phyloP scores from a whole-genome alignment of 2,888 invertebrate genomes.

The Margaritifera margaritifera region DNA sequence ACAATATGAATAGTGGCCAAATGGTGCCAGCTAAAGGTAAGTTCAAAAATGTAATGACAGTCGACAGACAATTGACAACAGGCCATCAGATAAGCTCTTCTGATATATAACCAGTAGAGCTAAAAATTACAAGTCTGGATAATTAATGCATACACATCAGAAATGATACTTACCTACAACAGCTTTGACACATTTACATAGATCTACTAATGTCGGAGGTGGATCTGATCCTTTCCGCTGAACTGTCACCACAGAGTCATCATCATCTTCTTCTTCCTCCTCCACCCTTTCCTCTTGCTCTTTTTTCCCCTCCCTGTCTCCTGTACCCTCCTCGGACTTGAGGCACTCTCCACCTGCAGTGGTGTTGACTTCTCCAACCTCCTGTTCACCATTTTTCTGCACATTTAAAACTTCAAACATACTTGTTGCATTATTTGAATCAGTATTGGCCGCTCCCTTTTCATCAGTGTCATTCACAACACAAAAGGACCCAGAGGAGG shows the following conservation, averaged over 20 bases:
- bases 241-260: slow-evolving; percentile 60
- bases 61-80: no score
- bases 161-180: slow-evolving; percentile 59
- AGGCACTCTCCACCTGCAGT: slow-evolving; percentile 13
- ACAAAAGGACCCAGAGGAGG: slow-evolving; percentile 56
- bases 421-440: slow-evolving; percentile 17
- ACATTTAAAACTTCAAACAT: slow-evolving; percentile 35
- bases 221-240: slow-evolving; percentile 48
- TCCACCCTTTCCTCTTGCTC: slow-evolving; percentile 34
- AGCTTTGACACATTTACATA: slow-evolving; percentile 61
- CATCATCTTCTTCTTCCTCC: slow-evolving; percentile 47
- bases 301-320: slow-evolving; percentile 12
- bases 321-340: slow-evolving; percentile 9
- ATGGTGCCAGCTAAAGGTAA: no score
- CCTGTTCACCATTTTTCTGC: slow-evolving; percentile 18
- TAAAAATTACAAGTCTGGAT: background rate
- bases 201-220: slow-evolving; percentile 45
- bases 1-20: no score
- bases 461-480: slow-evolving; percentile 52
- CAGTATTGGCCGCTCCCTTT: slow-evolving; percentile 21
- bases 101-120: no score
- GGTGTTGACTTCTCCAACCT: slow-evolving; percentile 11
- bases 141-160: background rate
- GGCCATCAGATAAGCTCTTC: no score
- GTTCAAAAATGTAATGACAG: no score